phyloP scores from a whole-genome alignment of 2,113 vertebrate genomes.

The Mungos mungo region DNA sequence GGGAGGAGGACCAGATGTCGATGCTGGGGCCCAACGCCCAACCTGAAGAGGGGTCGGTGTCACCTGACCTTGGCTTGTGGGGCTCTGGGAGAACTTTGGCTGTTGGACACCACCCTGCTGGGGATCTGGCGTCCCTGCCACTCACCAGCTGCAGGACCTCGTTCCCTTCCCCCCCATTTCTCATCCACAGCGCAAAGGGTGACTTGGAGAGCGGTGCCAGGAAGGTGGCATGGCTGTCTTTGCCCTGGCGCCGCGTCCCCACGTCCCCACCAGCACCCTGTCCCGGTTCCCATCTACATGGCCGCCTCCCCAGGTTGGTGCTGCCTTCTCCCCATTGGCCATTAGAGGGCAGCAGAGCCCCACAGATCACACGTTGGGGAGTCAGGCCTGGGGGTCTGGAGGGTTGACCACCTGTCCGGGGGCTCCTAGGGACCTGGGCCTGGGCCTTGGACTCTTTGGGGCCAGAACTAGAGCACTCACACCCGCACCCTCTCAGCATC shows the following conservation, averaged over 20 bases:
- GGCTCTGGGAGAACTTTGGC: background rate
- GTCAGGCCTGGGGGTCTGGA: fast-evolving
- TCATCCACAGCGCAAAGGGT: fast-evolving
- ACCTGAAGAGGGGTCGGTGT: background rate
- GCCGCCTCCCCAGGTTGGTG: fast-evolving
- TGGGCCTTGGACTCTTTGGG: background rate
- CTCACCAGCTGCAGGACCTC: fast-evolving
- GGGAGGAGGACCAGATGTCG: background rate
- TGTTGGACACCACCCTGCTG: background rate
- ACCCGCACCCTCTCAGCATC: background rate
- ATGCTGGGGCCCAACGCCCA: background rate
- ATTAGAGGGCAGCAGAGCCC: constrained; percentile 46
- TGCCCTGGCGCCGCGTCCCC: fast-evolving
- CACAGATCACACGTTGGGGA: fast-evolving
- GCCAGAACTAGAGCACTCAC: background rate
- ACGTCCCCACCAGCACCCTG: fast-evolving
- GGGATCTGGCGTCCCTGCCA: background rate
- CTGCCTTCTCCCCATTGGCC: fast-evolving
- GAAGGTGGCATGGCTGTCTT: too few relatives aligned
- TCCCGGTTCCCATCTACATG: fast-evolving
- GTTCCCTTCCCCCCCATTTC: background rate
- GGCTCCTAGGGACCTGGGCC: background rate
- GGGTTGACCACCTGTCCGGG: background rate
- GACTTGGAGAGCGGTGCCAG: background rate
- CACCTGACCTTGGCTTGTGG: background rate